phyloP scores from a whole-genome alignment of 2,113 vertebrate species.

The Oncorhynchus keta region DNA sequence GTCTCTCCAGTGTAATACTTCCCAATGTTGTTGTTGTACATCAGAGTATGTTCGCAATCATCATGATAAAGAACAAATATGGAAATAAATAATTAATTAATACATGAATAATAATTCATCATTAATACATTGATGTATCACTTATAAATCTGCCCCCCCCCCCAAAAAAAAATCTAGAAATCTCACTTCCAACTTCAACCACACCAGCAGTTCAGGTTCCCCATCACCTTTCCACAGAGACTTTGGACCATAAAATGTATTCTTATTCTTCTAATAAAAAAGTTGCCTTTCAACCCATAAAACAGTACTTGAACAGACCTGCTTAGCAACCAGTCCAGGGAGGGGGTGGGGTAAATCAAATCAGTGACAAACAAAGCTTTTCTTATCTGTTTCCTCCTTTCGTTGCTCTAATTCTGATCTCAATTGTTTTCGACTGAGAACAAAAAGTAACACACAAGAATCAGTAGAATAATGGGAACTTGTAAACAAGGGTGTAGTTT shows the following conservation, averaged over 20 bases:
- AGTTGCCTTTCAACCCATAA: constrained; percentile 51
- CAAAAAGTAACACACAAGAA: no score
- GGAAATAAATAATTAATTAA: no score
- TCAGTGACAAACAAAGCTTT: constrained; percentile 18
- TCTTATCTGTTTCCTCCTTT: constrained; percentile 22
- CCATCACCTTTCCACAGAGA: constrained; percentile 19
- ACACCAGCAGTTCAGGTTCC: constrained; percentile 1
- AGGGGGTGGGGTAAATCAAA: no score
- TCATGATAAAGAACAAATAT: background rate
- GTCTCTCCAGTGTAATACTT: no score
- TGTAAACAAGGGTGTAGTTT: constrained; percentile 70
- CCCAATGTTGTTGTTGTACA: no score
- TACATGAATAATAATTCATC: no score
- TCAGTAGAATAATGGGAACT: constrained; percentile 37
- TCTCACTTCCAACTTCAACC: no score
- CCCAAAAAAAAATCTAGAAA: no score
- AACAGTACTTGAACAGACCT: constrained; percentile 59
- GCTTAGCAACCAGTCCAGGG: constrained; percentile 34
- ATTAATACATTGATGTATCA: no score
- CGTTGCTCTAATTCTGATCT: background rate
- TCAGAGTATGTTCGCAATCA: no score
- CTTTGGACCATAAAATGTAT: constrained; percentile 55
- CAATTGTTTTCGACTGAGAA: no score
- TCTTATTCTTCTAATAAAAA: constrained; percentile 58
- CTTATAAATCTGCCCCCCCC: no score